Evolutionary conservation across 2,113 vertebrate genomes (phyloP), one percentile per base, ranked within the genome.

Genomic region (Todiramphus saurophagus): DNA sequence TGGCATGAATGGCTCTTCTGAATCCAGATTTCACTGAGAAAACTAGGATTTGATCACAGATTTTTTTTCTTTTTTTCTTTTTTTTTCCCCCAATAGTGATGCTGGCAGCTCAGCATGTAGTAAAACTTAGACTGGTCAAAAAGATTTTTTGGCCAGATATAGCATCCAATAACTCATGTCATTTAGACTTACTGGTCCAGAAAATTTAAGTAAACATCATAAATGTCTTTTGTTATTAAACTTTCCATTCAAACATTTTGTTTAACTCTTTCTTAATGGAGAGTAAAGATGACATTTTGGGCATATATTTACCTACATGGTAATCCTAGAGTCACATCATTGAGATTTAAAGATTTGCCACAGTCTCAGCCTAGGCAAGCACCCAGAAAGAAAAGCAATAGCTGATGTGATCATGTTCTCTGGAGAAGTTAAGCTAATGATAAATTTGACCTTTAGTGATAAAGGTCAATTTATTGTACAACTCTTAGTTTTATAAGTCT

Each of bases 201-300:
- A 98, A 98, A 98, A 98, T 98, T 97, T 98, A 98, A 98, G 98
- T 98, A 98, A 98, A 98, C 98, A 98, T 98, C 98, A 98, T 98
- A 98, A 98, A 98, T 98, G 98, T 98, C 98, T 98, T 98, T 97
- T 98, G 97, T 98, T 98, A 98, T 98, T 98, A 98, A 98, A 98
- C 81, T 97, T 98, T 98, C 97, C 93, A 87, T 98, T 98, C 97
- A 98, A 98, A 97, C 96, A 97, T 98, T 98, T 98, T 97, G 97
- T 98, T 98, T 98, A 98, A 98, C 97, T 98, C 97, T 97, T 97
- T 95, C 95, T 95, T 97, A 97, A 97, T 97, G 89, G 94, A 96
- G 86, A 97, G 58, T 96, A 96, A 97, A 97, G 68, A 96, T 91
- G 93, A 96, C 92, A 94, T 94, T 86, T 90, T 20, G 25, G 67